These are phyloP conservation scores for Puffinus mauretanicus DNA, from an alignment of 2,113 vertebrate genomes.

Conservation along the genomic window DNA sequence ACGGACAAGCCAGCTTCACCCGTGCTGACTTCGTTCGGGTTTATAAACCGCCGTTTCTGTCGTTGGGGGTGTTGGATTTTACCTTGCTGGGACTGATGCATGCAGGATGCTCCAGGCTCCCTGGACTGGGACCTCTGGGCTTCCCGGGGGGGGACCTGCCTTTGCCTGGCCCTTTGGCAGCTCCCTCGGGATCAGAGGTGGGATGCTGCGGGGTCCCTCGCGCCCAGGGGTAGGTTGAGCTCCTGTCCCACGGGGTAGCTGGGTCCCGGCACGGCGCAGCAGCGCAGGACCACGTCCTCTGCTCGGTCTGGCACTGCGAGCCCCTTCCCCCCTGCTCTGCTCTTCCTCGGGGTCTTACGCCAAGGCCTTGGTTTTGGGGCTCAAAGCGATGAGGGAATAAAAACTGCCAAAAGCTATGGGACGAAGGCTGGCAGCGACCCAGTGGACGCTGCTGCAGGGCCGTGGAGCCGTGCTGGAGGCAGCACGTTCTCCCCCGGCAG, in stretches of 20 bases:
- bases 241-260: rapidly evolving
- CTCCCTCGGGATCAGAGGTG: rapidly evolving
- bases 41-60: neutral
- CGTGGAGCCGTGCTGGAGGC: neutral
- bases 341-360: neutral
- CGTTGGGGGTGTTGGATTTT: neutral
- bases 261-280: rapidly evolving
- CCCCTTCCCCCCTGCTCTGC: neutral
- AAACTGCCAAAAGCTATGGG: neutral
- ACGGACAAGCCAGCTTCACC: neutral
- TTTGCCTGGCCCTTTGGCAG: neutral
- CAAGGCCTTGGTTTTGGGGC: neutral
- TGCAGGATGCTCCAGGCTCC: neutral
- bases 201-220: rapidly evolving
- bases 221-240: neutral
- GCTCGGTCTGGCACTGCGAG: neutral
- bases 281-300: no score
- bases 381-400: neutral
- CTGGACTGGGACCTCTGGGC: neutral
- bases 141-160: neutral
- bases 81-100: neutral
- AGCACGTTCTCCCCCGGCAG: rapidly evolving
- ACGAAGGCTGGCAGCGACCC: neutral
- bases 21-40: rapidly evolving
- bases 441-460: neutral